phyloP scores from a whole-genome alignment of 2,113 vertebrate species.

The Eurypyga helias region DNA sequence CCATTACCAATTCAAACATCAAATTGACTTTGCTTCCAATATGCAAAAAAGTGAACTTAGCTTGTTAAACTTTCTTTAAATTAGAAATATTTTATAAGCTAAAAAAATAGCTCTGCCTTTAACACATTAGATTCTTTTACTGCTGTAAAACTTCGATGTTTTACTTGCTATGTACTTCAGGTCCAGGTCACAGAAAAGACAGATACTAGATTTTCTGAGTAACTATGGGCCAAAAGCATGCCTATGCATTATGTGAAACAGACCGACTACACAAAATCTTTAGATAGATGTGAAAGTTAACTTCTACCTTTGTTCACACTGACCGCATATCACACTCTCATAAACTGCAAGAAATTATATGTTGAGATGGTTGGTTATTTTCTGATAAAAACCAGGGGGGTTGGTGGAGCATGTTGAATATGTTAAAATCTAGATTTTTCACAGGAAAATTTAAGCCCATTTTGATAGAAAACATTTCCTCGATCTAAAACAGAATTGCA shows the following conservation, averaged over 20 bases:
- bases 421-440: background rate
- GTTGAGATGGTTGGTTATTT: background rate
- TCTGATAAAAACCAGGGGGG: background rate
- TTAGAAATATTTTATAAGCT: background rate
- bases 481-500: background rate
- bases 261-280: background rate
- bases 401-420: background rate
- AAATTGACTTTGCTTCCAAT: slow-evolving; percentile 11
- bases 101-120: background rate
- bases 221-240: background rate
- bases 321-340: background rate
- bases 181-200: background rate
- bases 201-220: background rate
- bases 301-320: background rate
- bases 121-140: background rate
- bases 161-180: background rate
- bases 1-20: slow-evolving; percentile 38
- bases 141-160: background rate
- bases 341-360: background rate
- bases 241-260: background rate
- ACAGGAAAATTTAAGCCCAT: background rate
- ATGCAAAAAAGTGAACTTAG: background rate
- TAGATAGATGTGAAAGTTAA: background rate
- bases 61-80: slow-evolving; percentile 14
- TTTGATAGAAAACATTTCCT: background rate